A percentile compares a stretch with the other conserved stretches of the same genome.
Evolutionary conservation across 2,888 invertebrate species (phyloP).

Genomic region (Argyresthia albistria): DNA sequence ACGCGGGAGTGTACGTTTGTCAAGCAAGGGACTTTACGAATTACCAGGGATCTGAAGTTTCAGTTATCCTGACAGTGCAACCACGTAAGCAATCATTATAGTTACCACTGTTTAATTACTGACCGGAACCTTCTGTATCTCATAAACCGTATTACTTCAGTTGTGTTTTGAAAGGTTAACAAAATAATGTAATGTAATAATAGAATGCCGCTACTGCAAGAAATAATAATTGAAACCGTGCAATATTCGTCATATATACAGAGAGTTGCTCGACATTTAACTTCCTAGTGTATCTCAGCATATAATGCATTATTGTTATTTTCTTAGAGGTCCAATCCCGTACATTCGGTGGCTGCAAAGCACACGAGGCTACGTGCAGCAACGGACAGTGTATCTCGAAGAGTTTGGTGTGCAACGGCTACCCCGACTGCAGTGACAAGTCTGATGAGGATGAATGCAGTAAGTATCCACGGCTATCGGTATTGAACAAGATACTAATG

Average conservation of each 20-base stretch:
- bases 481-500: too few relatives aligned
- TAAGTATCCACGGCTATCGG: constrained; percentile 66
- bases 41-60: constrained; percentile 76
- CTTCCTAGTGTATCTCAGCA: too few relatives aligned
- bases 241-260: too few relatives aligned
- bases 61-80: constrained; percentile 82
- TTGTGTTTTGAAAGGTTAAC: too few relatives aligned
- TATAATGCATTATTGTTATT: constrained; percentile 1
- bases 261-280: too few relatives aligned
- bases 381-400: constrained; percentile 92
- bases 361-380: constrained; percentile 86
- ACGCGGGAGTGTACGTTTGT: constrained; percentile 89
- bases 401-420: constrained; percentile 82
- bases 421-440: constrained; percentile 85
- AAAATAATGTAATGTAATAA: too few relatives aligned
- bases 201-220: too few relatives aligned
- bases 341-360: constrained; percentile 22
- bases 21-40: constrained; percentile 80
- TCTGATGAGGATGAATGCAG: constrained; percentile 94
- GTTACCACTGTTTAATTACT: too few relatives aligned
- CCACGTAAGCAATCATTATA: constrained; percentile 74
- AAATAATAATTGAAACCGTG: too few relatives aligned
- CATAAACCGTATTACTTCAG: too few relatives aligned
- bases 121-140: too few relatives aligned
- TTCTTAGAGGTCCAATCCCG: constrained; percentile 6